Base-by-base conservation (phyloP, 2,888 invertebrate species). In the Lucinisca nassula region DNA sequence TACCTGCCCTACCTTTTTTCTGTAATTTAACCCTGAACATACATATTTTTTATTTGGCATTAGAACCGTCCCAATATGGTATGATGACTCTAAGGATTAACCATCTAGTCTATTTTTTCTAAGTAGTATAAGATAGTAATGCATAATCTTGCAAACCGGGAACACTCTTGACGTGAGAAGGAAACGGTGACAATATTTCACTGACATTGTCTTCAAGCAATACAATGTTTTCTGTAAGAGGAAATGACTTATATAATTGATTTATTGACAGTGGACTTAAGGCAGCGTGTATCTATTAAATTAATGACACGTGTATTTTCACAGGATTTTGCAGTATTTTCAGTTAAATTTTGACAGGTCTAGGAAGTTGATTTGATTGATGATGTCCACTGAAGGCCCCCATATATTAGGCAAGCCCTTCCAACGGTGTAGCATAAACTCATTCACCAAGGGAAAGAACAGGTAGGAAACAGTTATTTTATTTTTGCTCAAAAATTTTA, bases 241-340 rank as follows among this genome's bases (percentile, higher is more conserved):
- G 58, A 82, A 82, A 35, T 61, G 75, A 61, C 49, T 61, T 58
- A 24, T 32, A 40, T 58, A 3, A 40, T n/a, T 61, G 17, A 82
- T 6, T 17, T 38, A 27, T 38, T 82, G 81, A 82, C 81, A 82
- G 67, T 82, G 75, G 58, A 61, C 75, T 61, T 82, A 51, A n/a
- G 30, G n/a, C 14, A 49, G 8, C 17, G n/a, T 75, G 55, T 38
- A 84, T 61, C 87, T 77, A 87, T 74, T 73, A 81, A 83, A 0
- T 40, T 78, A 67, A 49, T 17, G 87, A 73, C 87, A 87, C 87
- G 87, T 87, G 78, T 79, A 84, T 73, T 82, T 80, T 61, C 74
- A 1, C 12, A 49, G 10, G 3, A 27, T 73, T 80, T 32, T 67
- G 72, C 30, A 74, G 30, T 35, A 38, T 40, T 75, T 77, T 73